Percentiles rank a stretch among this genome's conserved stretches.
phyloP scores from a whole-genome alignment of 2,888 invertebrate genomes.

The Pachydiplax longipennis region DNA sequence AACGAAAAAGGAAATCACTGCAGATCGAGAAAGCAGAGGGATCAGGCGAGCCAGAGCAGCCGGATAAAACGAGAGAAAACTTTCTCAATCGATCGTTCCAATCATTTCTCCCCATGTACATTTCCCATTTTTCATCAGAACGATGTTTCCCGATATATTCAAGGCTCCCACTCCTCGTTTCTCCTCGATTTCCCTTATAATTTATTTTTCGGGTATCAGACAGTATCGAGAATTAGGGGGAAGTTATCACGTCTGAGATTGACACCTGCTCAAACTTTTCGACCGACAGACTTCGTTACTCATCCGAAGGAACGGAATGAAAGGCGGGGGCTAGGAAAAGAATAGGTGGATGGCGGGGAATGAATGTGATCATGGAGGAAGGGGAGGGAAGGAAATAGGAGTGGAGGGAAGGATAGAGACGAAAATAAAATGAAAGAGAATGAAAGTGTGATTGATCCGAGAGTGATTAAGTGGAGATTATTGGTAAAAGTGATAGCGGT shows the following conservation, averaged over 20 bases:
- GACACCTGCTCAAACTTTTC: conserved; percentile 37
- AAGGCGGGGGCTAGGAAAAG: neutral
- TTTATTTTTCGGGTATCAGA: neutral
- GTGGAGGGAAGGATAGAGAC: neutral
- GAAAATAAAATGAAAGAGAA: too few species aligned
- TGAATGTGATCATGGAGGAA: neutral
- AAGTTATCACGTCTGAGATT: conserved; percentile 30
- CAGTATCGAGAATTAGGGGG: conserved; percentile 33
- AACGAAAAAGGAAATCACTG: neutral
- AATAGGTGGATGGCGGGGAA: neutral
- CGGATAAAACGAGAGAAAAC: conserved; percentile 23
- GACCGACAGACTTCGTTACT: conserved; percentile 1
- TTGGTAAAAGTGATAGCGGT: too few species aligned
- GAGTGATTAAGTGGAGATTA: too few species aligned
- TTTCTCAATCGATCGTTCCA: conserved; percentile 6
- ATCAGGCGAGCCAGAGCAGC: neutral
- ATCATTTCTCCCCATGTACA: conserved; percentile 12
- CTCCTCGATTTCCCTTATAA: neutral
- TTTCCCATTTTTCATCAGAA: neutral
- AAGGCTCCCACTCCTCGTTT: neutral
- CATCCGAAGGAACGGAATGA: neutral
- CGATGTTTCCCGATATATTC: neutral
- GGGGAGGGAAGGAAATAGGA: neutral
- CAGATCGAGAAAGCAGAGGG: neutral
- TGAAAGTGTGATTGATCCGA: too few species aligned